These are phyloP conservation scores for Thaleichthys pacificus DNA, from an alignment of 2,797 vertebrate species.

Conservation along the genomic window DNA sequence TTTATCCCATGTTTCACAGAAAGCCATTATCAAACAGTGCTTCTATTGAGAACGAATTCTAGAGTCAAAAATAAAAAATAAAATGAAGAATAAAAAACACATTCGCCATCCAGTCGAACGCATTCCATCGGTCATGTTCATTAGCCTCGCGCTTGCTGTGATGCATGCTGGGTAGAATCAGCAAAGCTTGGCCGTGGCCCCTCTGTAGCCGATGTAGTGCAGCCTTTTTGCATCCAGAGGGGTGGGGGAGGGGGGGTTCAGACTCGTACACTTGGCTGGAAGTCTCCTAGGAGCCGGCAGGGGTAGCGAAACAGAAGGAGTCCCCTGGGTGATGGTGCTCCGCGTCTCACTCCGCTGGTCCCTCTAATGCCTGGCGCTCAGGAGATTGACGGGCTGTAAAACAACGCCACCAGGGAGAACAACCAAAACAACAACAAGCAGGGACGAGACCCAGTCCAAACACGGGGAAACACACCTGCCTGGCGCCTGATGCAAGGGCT, in stretches of 20 bases:
- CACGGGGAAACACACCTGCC: slow-evolving; percentile 30
- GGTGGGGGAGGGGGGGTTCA: slow-evolving; percentile 37
- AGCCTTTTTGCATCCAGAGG: slow-evolving; percentile 54
- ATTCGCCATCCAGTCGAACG: slow-evolving; percentile 7
- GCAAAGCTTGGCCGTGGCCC: slow-evolving; percentile 53
- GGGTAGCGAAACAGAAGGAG: slow-evolving; percentile 55
- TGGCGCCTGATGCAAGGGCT: too few species aligned
- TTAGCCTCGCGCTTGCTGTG: slow-evolving; percentile 66
- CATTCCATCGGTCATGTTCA: slow-evolving; percentile 63
- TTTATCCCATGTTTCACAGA: slow-evolving; percentile 41
- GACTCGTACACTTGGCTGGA: slow-evolving; percentile 60
- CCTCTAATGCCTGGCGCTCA: slow-evolving; percentile 78
- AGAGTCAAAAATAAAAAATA: slow-evolving; percentile 15
- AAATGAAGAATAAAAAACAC: neutral
- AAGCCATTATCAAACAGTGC: slow-evolving; percentile 54
- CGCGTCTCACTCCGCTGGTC: slow-evolving; percentile 75
- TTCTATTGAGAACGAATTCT: slow-evolving; percentile 61
- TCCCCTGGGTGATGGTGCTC: slow-evolving; percentile 65
- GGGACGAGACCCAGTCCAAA: slow-evolving; percentile 5
- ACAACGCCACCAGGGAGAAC: slow-evolving; percentile 71
- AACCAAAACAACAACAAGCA: slow-evolving; percentile 36
- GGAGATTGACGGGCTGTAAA: slow-evolving; percentile 77
- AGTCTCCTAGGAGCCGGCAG: slow-evolving; percentile 36
- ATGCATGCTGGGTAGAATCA: slow-evolving; percentile 64
- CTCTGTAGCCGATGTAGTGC: slow-evolving; percentile 56